Evolutionary conservation across 2,797 vertebrate species (phyloP), one percentile per base, ranked within the genome.

Genomic region (Peromyscus aztecus): DNA sequence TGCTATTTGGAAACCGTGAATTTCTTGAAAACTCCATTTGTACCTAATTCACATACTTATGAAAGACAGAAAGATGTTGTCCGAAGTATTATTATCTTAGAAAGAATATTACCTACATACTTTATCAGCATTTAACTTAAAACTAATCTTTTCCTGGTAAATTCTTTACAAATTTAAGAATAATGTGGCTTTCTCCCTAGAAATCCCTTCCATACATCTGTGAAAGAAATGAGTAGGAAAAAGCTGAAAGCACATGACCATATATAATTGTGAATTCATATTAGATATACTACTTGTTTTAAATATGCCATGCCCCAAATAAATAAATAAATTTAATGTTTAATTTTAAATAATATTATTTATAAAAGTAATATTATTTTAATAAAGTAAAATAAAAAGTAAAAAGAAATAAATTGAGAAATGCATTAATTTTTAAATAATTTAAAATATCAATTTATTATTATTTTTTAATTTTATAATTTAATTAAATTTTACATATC

Each of bases 51-150:
- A 89, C 59, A 73, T 73, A 55, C 61, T 77, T 46, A 69, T 27
- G 2, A 24, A 89, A 24, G 21, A 85, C 3, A 57, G 13, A 87
- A 31, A 80, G 86, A 59, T 34, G 3, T 23, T 24, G 14, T 29
- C 11, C n/a, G 29, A 55, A 71, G 12, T 89, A 4, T 59, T 83
- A 57, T 80, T 31, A 81, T 89, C 81, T 93, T 57, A 43, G 8
- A 89, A 89, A 92, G 3, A 84, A 2, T 31, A 69, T 37, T 63
- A 75, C 78, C 2, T 6, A 80, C 78, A 2, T 9, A 8, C 49
- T 89, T 49, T 63, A 90, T 73, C 4, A 52, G 88, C 37, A 90
- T 89, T 40, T 94, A 88, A 84, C 69, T 90, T 83, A 90, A 84
- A 90, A 21, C 0, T 92, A 86, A 65, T 40, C 10, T 94, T 92